Conservation (phyloP, 2,113 vertebrate species). For the Romanogobio albipinnatus region DNA sequence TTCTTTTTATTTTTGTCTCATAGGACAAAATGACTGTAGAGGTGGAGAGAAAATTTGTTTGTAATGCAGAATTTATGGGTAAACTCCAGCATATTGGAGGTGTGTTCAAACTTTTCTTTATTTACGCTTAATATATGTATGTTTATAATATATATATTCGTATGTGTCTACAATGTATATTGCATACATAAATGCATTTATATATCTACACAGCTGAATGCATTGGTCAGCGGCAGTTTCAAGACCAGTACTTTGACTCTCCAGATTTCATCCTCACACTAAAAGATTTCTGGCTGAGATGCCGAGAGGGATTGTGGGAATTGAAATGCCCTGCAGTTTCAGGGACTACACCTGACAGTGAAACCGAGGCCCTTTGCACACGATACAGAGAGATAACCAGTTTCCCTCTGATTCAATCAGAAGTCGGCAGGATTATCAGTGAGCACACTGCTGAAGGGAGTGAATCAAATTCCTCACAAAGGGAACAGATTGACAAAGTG, state of each 20-base stretch:
- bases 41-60: conserved; percentile 80
- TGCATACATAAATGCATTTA: background rate
- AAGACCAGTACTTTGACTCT: conserved; percentile 77
- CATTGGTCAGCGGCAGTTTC: conserved; percentile 68
- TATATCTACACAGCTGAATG: conserved; percentile 59
- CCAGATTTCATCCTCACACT: conserved; percentile 71
- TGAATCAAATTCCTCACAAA: conserved; percentile 19
- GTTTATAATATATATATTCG: too few relatives aligned
- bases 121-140: too few relatives aligned
- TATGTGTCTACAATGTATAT: too few relatives aligned
- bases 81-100: conserved; percentile 73
- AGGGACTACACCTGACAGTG: background rate
- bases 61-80: conserved; percentile 64
- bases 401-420: conserved; percentile 69
- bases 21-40: conserved; percentile 74
- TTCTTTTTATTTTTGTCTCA: background rate
- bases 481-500: conserved; percentile 12
- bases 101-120: conserved; percentile 41
- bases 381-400: conserved; percentile 77
- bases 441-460: conserved; percentile 28
- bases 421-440: conserved; percentile 66
- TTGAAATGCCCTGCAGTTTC: conserved; percentile 70
- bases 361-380: conserved; percentile 63
- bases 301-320: conserved; percentile 76
- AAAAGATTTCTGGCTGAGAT: conserved; percentile 75